Percentiles rank a stretch among this genome's conserved stretches.
Conservation (phyloP, 2,888 invertebrate genomes). For the Drosophila helvetica region DNA sequence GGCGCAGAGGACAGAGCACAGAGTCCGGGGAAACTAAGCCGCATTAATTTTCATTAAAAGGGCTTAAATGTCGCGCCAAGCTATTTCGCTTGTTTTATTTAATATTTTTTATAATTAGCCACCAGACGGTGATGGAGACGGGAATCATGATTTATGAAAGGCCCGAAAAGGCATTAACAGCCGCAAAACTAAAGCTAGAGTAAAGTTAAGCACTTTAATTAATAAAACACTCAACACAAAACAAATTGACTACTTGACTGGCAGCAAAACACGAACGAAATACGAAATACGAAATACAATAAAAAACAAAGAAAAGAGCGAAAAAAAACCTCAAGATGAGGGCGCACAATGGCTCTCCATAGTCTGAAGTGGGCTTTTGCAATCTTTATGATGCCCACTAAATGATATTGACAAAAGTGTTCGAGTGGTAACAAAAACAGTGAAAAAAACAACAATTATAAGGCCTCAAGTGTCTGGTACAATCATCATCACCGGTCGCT, state of each 20-base stretch:
- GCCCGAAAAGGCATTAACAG: slow-evolving; percentile 26
- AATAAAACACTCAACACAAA: slow-evolving; percentile 75
- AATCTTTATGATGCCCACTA: slow-evolving; percentile 79
- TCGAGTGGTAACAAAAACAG: slow-evolving; percentile 56
- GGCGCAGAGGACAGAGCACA: slow-evolving; percentile 1
- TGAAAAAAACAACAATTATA: slow-evolving; percentile 53
- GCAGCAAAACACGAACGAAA: slow-evolving; percentile 26
- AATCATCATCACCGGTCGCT: slow-evolving; percentile 66
- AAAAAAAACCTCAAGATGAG: slow-evolving; percentile 50
- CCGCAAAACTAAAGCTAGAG: slow-evolving; percentile 29
- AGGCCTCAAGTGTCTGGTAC: slow-evolving; percentile 68
- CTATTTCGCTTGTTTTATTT: slow-evolving; percentile 70
- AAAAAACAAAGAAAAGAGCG: slow-evolving; percentile 3
- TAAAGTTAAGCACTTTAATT: slow-evolving; percentile 71
- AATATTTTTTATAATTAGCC: slow-evolving; percentile 74
- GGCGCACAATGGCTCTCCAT: slow-evolving; percentile 70
- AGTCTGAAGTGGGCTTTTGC: slow-evolving; percentile 75
- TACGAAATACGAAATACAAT: slow-evolving; percentile 24
- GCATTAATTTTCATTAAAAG: slow-evolving; percentile 76
- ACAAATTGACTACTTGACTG: slow-evolving; percentile 69
- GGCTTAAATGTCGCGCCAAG: slow-evolving; percentile 72
- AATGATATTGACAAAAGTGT: slow-evolving; percentile 78
- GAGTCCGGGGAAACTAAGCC: slow-evolving; percentile 36
- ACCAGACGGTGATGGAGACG: slow-evolving; percentile 46
- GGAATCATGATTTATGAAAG: slow-evolving; percentile 68